Evolutionary conservation across 2,888 invertebrate species (phyloP).

Genomic region (Heliconius sara): DNA sequence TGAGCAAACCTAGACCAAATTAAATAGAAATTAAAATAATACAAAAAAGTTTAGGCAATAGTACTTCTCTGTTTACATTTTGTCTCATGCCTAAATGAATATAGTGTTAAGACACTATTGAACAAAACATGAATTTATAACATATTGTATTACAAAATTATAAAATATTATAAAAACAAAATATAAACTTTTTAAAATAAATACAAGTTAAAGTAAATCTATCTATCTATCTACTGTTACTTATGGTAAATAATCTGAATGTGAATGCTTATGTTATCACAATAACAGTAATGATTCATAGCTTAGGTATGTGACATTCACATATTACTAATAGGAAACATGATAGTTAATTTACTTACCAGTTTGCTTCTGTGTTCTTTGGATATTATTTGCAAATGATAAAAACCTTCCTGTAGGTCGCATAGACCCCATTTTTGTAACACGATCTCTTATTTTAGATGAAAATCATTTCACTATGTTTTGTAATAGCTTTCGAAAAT

Average conservation of each 20-base stretch:
- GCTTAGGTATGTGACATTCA: constrained; percentile 55
- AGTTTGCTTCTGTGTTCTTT: constrained; percentile 78
- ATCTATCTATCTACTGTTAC: no score
- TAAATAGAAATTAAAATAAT: no score
- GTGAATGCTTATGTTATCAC: constrained; percentile 30
- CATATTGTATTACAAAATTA: no score
- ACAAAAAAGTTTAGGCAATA: no score
- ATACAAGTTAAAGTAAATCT: no score
- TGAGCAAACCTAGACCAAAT: no score
- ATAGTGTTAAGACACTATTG: no score
- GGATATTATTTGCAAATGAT: constrained; percentile 85
- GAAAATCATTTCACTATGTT: constrained; percentile 58
- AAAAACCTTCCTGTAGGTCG: constrained; percentile 85
- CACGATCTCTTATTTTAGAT: constrained; percentile 54
- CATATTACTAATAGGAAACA: constrained; percentile 19
- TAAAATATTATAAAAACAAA: no score
- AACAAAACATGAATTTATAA: no score
- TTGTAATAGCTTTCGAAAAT: constrained; percentile 49
- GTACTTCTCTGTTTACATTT: no score
- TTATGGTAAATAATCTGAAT: background rate
- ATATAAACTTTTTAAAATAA: no score
- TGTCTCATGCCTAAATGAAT: no score
- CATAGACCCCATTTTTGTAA: constrained; percentile 84
- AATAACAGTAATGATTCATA: constrained; percentile 61
- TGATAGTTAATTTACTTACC: constrained; percentile 34